These are phyloP conservation scores for Intellagama lesueurii DNA, from an alignment of 2,797 vertebrate genomes.

Conservation along the genomic window DNA sequence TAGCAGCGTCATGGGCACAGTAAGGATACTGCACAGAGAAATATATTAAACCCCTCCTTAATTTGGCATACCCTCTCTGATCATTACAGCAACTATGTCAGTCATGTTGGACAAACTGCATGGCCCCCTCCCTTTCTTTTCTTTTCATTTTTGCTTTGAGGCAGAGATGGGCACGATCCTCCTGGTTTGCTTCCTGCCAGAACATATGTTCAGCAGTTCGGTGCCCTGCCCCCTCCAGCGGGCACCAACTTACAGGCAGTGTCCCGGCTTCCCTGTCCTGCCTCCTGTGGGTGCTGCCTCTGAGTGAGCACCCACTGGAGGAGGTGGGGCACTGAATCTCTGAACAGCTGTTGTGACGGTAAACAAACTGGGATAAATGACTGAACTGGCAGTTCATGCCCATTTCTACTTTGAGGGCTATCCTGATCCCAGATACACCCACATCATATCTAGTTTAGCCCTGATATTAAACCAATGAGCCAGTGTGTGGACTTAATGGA, in stretches of 20 bases:
- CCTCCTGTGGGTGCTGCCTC: no score
- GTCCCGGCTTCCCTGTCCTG: no score
- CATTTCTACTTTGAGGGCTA: not conserved
- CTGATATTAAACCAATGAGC: not conserved
- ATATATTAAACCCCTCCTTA: not conserved
- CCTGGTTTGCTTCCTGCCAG: no score
- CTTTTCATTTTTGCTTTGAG: no score
- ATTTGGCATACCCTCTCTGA: not conserved
- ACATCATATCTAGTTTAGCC: not conserved
- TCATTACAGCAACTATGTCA: not conserved
- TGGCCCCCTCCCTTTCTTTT: not conserved
- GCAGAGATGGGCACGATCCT: no score
- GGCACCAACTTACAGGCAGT: no score
- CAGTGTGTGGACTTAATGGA: conserved; percentile 7
- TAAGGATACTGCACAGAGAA: not conserved
- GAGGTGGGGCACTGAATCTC: no score
- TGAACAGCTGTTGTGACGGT: no score
- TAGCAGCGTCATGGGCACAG: not conserved
- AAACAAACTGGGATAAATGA: no score
- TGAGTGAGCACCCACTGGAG: not conserved
- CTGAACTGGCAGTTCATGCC: not conserved
- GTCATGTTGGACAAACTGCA: not conserved
- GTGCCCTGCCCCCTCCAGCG: no score
- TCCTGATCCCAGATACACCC: not conserved
- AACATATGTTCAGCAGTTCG: no score